phyloP scores from a whole-genome alignment of 2,797 vertebrate species.

The Phalloptychus januarius region DNA sequence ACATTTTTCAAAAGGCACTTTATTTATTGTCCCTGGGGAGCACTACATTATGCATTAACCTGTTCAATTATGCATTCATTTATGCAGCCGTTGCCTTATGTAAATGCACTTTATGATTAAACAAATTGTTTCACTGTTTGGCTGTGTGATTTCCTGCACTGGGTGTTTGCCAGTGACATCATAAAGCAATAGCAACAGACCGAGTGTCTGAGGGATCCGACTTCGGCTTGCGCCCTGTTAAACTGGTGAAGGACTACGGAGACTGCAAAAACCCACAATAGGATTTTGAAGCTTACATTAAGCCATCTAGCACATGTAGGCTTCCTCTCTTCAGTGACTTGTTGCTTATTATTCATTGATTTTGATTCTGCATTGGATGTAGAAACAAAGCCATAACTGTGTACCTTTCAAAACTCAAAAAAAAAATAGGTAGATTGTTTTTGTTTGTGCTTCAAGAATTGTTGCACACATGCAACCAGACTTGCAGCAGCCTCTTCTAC shows the following conservation, averaged over 20 bases:
- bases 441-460: background rate
- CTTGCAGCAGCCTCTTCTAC: background rate
- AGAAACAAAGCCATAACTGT: background rate
- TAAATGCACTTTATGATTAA: constrained; percentile 83
- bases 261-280: constrained; percentile 40
- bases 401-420: background rate
- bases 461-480: background rate
- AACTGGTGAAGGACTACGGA: constrained; percentile 54
- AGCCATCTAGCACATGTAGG: constrained; percentile 23
- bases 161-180: constrained; percentile 80
- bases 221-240: constrained; percentile 59
- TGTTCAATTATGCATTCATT: constrained; percentile 85
- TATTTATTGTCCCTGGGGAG: constrained; percentile 81
- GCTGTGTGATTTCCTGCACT: constrained; percentile 71
- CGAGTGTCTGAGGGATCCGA: constrained; percentile 58
- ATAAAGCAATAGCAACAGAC: constrained; percentile 66
- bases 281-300: constrained; percentile 45
- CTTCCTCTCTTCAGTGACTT: constrained; percentile 23
- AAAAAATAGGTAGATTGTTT: background rate
- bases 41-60: constrained; percentile 83
- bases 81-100: constrained; percentile 82
- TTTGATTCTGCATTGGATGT: background rate
- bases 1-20: constrained; percentile 81
- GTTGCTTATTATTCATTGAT: background rate
- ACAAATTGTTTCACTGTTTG: constrained; percentile 81